Evolutionary conservation across 1,140 invertebrate genomes (phyloP).

Genomic region (Phymastichus coffea): DNA sequence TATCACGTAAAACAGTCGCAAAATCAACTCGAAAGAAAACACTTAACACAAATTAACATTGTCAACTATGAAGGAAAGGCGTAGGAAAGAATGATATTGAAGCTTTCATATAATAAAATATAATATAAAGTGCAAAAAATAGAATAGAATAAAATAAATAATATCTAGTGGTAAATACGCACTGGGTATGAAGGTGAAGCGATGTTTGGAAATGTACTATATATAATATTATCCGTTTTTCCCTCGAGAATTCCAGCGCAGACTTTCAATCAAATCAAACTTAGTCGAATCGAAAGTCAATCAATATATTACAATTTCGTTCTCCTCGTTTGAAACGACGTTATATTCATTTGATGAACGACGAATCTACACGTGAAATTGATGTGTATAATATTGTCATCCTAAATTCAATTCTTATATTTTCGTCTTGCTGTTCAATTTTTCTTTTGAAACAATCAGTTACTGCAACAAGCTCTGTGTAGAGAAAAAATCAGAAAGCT

Average conservation of each 20-base stretch:
- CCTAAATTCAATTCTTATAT: no score
- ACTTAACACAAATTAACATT: no score
- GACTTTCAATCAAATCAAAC: neutral
- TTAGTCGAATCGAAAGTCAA: slow-evolving; percentile 2
- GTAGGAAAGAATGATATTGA: no score
- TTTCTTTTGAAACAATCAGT: neutral
- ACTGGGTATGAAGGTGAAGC: neutral
- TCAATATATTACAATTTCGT: slow-evolving; percentile 6
- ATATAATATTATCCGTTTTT: neutral
- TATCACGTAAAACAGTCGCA: no score
- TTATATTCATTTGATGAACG: no score
- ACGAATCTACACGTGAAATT: no score
- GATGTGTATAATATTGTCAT: no score
- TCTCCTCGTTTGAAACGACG: neutral
- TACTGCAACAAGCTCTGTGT: neutral
- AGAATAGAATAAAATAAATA: slow-evolving; percentile 3
- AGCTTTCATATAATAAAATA: no score
- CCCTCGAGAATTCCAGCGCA: neutral
- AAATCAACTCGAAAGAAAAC: no score
- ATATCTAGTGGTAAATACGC: neutral
- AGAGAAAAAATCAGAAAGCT: no score
- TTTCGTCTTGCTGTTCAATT: no score
- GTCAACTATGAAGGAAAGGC: no score
- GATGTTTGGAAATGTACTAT: neutral
- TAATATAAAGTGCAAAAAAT: neutral